A percentile compares a stretch with the other conserved stretches of the same genome.
These are phyloP conservation scores for Cyclopterus lumpus DNA, from an alignment of 2,797 vertebrate species.

Conservation along the genomic window DNA sequence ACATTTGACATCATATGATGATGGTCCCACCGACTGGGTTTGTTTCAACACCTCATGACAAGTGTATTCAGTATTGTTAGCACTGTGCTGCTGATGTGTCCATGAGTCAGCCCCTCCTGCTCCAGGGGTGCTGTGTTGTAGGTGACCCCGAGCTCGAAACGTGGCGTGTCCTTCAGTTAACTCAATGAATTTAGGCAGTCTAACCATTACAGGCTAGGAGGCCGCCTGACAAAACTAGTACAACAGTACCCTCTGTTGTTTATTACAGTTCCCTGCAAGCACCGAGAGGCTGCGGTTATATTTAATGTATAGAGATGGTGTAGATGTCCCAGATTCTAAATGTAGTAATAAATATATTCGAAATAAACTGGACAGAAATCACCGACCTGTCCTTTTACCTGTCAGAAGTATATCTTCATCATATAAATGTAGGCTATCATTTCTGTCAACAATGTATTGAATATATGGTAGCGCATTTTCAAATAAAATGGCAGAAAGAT, in stretches of 20 bases:
- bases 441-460: neutral
- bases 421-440: neutral
- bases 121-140: conserved; percentile 32
- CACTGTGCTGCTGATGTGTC: conserved; percentile 35
- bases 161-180: conserved; percentile 24
- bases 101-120: conserved; percentile 53
- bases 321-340: neutral
- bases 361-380: neutral
- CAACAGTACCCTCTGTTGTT: conserved; percentile 53
- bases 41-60: conserved; percentile 44
- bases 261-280: conserved; percentile 16
- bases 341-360: neutral
- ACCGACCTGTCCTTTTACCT: neutral
- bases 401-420: neutral
- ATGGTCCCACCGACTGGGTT: conserved; percentile 3
- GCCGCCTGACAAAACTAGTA: neutral
- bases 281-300: neutral
- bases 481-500: neutral
- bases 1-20: neutral
- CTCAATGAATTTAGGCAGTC: conserved; percentile 4
- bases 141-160: conserved; percentile 54
- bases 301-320: neutral
- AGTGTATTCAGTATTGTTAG: conserved; percentile 17
- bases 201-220: neutral
- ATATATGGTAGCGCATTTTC: neutral